phyloP scores from a whole-genome alignment of 1,140 invertebrate species.

The Hesperophylax magnus region DNA sequence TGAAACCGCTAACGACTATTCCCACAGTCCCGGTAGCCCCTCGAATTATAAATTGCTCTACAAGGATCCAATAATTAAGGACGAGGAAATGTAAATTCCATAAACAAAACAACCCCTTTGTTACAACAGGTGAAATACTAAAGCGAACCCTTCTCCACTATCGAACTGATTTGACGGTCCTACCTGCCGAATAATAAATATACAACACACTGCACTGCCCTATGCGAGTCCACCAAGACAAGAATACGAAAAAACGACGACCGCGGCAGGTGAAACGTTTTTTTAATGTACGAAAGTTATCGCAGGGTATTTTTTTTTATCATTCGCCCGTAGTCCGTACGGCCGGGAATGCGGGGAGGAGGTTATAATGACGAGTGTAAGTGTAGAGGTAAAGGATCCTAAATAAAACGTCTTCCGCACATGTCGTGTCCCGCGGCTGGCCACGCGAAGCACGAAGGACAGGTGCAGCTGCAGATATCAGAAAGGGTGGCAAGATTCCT shows the following conservation, averaged over 20 bases:
- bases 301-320: conserved; percentile 12
- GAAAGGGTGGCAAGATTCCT: conserved; percentile 36
- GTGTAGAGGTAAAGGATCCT: neutral
- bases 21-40: conserved; percentile 40
- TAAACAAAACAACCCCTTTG: conserved; percentile 44
- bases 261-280: conserved; percentile 44
- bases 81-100: conserved; percentile 50
- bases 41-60: conserved; percentile 4
- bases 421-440: conserved; percentile 65
- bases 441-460: conserved; percentile 23
- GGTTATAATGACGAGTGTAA: neutral
- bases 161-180: conserved; percentile 51
- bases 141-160: conserved; percentile 49
- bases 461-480: conserved; percentile 41
- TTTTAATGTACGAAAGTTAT: conserved; percentile 40
- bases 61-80: conserved; percentile 44
- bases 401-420: conserved; percentile 68
- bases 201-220: conserved; percentile 10
- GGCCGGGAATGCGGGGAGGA: neutral
- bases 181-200: conserved; percentile 48
- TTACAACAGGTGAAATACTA: conserved; percentile 53
- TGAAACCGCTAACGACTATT: conserved; percentile 40
- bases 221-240: conserved; percentile 22
- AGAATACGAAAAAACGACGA: conserved; percentile 38
- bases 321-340: conserved; percentile 35